These are phyloP conservation scores for Drosophila micromelanica DNA, from an alignment of 1,140 invertebrate genomes.

Conservation along the genomic window DNA sequence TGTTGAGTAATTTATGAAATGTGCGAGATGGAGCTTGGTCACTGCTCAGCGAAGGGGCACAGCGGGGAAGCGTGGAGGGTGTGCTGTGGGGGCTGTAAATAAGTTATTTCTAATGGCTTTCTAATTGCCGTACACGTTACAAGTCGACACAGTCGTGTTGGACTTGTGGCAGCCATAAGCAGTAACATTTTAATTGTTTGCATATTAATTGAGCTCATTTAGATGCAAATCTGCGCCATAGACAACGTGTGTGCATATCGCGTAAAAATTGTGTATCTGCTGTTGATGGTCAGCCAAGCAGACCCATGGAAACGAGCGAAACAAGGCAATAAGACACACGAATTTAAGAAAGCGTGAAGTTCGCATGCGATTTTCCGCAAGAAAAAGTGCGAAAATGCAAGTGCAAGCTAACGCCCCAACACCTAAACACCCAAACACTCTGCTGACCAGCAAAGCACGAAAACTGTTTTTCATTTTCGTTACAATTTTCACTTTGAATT, in stretches of 20 bases:
- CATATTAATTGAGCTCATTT: constrained; percentile 79
- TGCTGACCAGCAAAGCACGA: constrained; percentile 31
- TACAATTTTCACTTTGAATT: constrained; percentile 14
- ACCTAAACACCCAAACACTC: neutral
- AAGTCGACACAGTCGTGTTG: constrained; percentile 11
- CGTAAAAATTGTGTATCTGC: neutral
- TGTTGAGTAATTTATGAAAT: constrained; percentile 83
- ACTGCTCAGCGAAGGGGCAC: neutral
- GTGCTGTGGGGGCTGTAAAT: constrained; percentile 46
- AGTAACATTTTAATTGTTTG: constrained; percentile 72
- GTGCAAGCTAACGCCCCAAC: constrained; percentile 36
- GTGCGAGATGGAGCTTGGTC: constrained; percentile 14
- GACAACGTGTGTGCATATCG: constrained; percentile 8
- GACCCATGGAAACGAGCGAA: neutral
- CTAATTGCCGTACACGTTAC: constrained; percentile 66
- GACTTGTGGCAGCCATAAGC: constrained; percentile 53
- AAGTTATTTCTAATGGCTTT: constrained; percentile 79
- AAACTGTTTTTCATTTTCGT: constrained; percentile 32
- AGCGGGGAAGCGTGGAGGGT: neutral
- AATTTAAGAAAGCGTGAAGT: constrained; percentile 62
- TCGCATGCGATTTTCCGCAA: constrained; percentile 55
- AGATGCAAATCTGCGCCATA: constrained; percentile 66
- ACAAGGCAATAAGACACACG: constrained; percentile 4
- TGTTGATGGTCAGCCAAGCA: constrained; percentile 40
- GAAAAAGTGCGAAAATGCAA: constrained; percentile 68